phyloP scores from a whole-genome alignment of 2,888 invertebrate species.

The Panzeria rudis region DNA sequence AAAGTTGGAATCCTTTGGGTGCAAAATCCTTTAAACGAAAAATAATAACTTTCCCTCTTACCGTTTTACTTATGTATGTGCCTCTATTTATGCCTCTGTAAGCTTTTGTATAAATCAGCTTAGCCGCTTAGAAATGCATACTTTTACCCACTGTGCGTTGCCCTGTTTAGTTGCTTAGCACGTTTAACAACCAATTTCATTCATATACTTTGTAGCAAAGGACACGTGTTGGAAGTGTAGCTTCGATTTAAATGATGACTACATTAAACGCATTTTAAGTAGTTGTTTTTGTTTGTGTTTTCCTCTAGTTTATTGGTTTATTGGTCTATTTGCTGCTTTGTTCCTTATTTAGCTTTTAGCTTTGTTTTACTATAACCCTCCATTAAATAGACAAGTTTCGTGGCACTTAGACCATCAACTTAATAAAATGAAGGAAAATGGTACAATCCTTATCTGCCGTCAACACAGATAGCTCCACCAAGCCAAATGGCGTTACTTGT shows the following conservation, averaged over 20 bases:
- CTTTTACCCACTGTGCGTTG: background rate
- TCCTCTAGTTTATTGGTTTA: background rate
- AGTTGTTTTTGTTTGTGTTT: background rate
- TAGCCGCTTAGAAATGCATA: too few relatives aligned
- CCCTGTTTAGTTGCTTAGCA: slow-evolving; percentile 11
- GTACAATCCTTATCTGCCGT: background rate
- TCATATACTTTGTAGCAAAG: background rate
- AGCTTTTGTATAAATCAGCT: too few relatives aligned
- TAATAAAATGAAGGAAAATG: slow-evolving; percentile 4
- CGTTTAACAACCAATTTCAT: slow-evolving; percentile 30
- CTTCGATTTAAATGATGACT: slow-evolving; percentile 32
- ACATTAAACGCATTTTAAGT: slow-evolving; percentile 28
- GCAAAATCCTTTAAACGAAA: too few relatives aligned
- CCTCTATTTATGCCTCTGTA: too few relatives aligned
- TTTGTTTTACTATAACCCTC: background rate
- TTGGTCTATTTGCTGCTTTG: slow-evolving; percentile 3
- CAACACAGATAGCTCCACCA: background rate
- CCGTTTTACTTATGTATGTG: too few relatives aligned
- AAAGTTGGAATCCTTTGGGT: too few relatives aligned
- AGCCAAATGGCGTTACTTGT: background rate
- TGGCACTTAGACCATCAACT: slow-evolving; percentile 1
- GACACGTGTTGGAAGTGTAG: slow-evolving; percentile 24
- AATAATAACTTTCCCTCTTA: too few relatives aligned
- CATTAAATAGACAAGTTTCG: background rate
- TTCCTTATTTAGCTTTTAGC: background rate